Conservation (phyloP, 1,140 invertebrate species). For the honey bee (Apis mellifera) region Amel_HAv3.1 CM009940.2:8280501-8281000, state of each 20-base stretch:
- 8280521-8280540: conserved; percentile 79
- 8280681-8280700: neutral
- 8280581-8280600: conserved; percentile 14
- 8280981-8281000: neutral
- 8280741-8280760: conserved; percentile 47
- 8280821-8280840: no score
- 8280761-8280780: conserved; percentile 11
- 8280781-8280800: neutral
- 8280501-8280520: conserved; percentile 79
- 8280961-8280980: no score
- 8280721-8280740: conserved; percentile 19
- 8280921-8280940: no score
- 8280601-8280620: neutral
- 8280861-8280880: no score
- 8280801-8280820: neutral
- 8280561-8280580: conserved; percentile 73
- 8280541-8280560: conserved; percentile 74
- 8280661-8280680: conserved; percentile 40
- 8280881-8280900: no score
- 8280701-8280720: conserved; percentile 61
- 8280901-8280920: no score
- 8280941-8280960: no score
- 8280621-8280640: neutral
- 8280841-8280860: no score
- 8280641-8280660: conserved; percentile 34